phyloP scores from a whole-genome alignment of 2,797 vertebrate genomes.

The Margarornis squamiger region DNA sequence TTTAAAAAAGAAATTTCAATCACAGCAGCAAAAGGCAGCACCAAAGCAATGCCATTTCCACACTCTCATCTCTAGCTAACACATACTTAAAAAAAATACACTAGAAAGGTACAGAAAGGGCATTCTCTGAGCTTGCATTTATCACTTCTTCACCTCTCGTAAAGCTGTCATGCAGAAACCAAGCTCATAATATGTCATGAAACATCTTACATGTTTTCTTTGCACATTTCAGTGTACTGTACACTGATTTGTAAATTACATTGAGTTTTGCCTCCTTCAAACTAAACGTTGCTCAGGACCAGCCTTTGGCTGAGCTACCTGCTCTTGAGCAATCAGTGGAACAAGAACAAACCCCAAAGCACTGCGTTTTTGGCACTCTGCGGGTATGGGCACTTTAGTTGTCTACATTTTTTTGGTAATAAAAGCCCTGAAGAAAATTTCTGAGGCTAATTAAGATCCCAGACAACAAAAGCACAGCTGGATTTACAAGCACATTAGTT shows the following conservation, averaged over 20 bases:
- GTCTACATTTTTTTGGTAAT: not conserved
- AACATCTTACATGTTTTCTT: accelerated
- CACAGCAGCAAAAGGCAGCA: not conserved
- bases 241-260: not conserved
- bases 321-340: not conserved
- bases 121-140: not conserved
- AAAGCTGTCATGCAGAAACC: accelerated
- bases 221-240: not conserved
- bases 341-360: not conserved
- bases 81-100: not conserved
- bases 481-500: not conserved
- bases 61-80: not conserved
- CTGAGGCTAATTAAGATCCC: constrained; percentile 31
- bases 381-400: not conserved
- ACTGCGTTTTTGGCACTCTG: not conserved
- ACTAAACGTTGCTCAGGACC: not conserved
- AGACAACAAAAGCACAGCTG: constrained; percentile 16
- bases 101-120: not conserved
- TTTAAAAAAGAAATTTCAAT: not conserved
- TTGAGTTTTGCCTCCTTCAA: not conserved
- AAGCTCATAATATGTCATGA: not conserved
- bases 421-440: not conserved
- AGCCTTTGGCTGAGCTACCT: not conserved
- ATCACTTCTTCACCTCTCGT: not conserved
- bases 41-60: not conserved